Base-by-base conservation (phyloP, 2,113 vertebrate genomes). In the Sinocyclocheilus maitianheensis region DNA sequence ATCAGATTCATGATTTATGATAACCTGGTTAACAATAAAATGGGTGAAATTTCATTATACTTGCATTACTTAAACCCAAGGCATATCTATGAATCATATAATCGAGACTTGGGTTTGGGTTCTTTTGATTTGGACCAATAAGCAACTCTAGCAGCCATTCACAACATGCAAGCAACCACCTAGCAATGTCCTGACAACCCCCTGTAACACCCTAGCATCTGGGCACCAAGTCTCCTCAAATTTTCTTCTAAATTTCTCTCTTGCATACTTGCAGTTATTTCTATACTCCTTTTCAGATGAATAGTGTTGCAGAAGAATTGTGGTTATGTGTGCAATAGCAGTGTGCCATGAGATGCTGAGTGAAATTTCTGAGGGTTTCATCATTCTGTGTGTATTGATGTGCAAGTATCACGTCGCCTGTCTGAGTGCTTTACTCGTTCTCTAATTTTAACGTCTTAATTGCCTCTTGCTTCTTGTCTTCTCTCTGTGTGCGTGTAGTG, bases 401-500 rank as follows among this genome's bases (percentile, higher is more conserved):
- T 72, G 60, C 46, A 16, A 53, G 13, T 43, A 22, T 75, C 62
- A 62, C 34, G 5, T 79, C 20, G 14, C 13, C 79, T 81, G 37
- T 65, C 79, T 74, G 84, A 37, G 80, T 63, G 18, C 51, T 46
- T 69, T 40, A 85, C 24, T 26, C 10, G 6, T 22, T 77, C 53
- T 77, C 12, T 84, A 37, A 58, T 48, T 63, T 67, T 10, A 58
- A 63, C 58, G 60, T 80, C 77, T 40, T 86, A 72, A 75, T 46
- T 24, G 71, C 62, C 40, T 80, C 63, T 58, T 34, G 20, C 26
- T 69, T 34, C 13, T 79, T 0, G 37, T 46, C 48, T 16, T 65
- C 9, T 79, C 22, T 53, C 48, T 85, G 46, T 48, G 13, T 83
- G 16, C 83, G 91, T 93, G 63, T 94, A 99, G 98, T 93, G 98